These are phyloP conservation scores for Poeciliopsis presidionis DNA, from an alignment of 2,797 vertebrate species.

Conservation along the genomic window DNA sequence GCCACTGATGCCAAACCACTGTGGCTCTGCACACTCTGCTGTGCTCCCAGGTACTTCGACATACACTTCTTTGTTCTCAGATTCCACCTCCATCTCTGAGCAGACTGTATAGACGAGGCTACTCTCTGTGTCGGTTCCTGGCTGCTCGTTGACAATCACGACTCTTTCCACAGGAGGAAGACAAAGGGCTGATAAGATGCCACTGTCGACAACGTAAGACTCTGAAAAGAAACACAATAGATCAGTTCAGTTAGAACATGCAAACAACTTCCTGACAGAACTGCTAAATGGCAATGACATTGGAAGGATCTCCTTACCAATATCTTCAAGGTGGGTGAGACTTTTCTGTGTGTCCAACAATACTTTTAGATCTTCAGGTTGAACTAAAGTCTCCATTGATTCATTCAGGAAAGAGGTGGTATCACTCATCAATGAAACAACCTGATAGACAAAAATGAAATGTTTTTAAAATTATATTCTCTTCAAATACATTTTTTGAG, in stretches of 20 bases:
- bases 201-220: conserved; percentile 65
- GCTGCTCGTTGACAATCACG: conserved; percentile 68
- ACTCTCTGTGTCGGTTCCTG: conserved; percentile 44
- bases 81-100: conserved; percentile 76
- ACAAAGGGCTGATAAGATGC: conserved; percentile 71
- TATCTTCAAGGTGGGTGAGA: conserved; percentile 65
- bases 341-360: conserved; percentile 70
- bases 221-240: conserved; percentile 51
- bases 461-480: neutral
- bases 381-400: conserved; percentile 67
- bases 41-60: conserved; percentile 39
- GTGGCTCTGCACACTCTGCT: conserved; percentile 24
- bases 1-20: conserved; percentile 59
- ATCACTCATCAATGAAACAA: conserved; percentile 69
- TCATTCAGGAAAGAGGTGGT: conserved; percentile 66
- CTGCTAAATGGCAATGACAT: neutral
- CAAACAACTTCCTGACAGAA: neutral
- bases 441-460: conserved; percentile 45
- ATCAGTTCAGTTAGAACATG: neutral
- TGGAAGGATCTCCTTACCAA: conserved; percentile 54
- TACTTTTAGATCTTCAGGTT: conserved; percentile 65
- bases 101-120: conserved; percentile 70
- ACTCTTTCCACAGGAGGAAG: conserved; percentile 70
- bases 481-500: neutral
- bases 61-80: conserved; percentile 64